Conservation (phyloP, 2,113 vertebrate species). For the Gracilinanus agilis region DNA sequence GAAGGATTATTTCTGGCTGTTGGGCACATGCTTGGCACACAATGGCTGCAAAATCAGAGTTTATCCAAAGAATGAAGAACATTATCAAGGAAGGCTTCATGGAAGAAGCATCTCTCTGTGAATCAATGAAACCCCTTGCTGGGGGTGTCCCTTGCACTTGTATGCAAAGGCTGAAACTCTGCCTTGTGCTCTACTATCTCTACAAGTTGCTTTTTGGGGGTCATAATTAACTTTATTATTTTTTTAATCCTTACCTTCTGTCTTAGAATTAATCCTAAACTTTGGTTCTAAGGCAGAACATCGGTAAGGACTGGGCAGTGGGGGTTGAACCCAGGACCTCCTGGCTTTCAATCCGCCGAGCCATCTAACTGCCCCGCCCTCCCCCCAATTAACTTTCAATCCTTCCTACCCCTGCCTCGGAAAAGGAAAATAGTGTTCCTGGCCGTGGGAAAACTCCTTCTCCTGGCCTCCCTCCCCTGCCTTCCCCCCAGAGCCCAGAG, state of each 20-base stretch:
- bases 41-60: not conserved
- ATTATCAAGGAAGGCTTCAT: too few relatives aligned
- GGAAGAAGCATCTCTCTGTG: not conserved
- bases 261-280: too few relatives aligned
- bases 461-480: not conserved
- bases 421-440: not conserved
- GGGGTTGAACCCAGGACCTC: too few relatives aligned
- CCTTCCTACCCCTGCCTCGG: not conserved
- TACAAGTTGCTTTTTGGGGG: not conserved
- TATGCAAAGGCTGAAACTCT: not conserved
- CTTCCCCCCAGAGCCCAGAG: not conserved
- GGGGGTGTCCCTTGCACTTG: rapidly evolving
- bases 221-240: too few relatives aligned
- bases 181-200: not conserved
- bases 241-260: too few relatives aligned
- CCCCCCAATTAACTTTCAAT: too few relatives aligned
- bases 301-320: too few relatives aligned
- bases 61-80: not conserved
- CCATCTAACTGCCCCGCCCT: too few relatives aligned
- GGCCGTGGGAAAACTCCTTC: not conserved
- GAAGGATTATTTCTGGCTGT: not conserved
- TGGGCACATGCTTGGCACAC: not conserved
- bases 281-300: too few relatives aligned
- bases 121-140: not conserved
- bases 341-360: too few relatives aligned